Evolutionary conservation across 1,140 invertebrate species (phyloP), one percentile per base, ranked within the genome.

Genomic region (Pseudomyrmex flavicornis): DNA sequence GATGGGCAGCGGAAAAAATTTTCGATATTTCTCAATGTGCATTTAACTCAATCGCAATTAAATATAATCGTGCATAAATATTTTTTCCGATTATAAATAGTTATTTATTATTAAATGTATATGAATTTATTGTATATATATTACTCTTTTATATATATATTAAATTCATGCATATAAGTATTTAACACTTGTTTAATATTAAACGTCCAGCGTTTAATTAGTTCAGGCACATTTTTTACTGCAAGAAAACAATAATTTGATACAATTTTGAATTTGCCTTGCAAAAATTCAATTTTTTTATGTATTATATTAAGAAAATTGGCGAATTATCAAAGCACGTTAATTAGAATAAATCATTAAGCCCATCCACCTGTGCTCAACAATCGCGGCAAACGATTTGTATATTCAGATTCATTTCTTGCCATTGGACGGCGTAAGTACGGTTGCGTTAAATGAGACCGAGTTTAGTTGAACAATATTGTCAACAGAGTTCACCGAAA

Each of bases 351-450:
- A 73, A 2, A 13, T 5, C n/a, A 48, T 50, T 50, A 65, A 48
- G 12, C 54, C n/a, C 58, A 61, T 72, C n/a, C 44, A 7, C 10
- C 1, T 26, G 10, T 61, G 20, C 8, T 59, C 10, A 17, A n/a
- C 17, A 1, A 5, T 58, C n/a, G 15, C 52, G 4, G 44, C 20
- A 59, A 58, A 58, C 1, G 17, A 35, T 35, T 17, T 59, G n/a
- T 48, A 80, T 59, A 35, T 58, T 80, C 48, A 80, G 59, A 77
- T 54, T 35, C 8, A 26, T 73, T 83, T 62, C 22, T 12, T 56
- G 46, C 52, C 82, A 82, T 13, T 85, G 86, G 82, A 82, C 85
- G 86, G 85, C 82, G 54, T 59, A 87, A 88, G 75, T 88, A 84
- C 54, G 35, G 79, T 79, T 22, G 62, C 26, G 12, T 80, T 62